Base-by-base conservation (phyloP, 2,797 vertebrate genomes). In the Mionectes olivaceus region DNA sequence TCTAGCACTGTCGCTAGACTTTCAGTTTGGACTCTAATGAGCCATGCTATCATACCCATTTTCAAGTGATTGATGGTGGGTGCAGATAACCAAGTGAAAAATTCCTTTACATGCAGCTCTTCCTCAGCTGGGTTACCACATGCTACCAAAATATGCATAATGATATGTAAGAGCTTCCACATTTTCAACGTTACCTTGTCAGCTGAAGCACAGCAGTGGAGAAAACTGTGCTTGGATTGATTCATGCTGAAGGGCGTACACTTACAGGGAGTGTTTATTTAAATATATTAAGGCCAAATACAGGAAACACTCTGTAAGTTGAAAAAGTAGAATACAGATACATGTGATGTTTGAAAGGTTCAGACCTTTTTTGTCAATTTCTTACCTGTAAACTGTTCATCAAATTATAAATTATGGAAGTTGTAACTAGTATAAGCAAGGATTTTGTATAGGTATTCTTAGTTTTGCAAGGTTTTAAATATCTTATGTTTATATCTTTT, bases 401-500 rank as follows among this genome's bases (percentile, higher is more conserved):
- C 67, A 93, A 67, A 87, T 96, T 94, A 63, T 5, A 63, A 50
- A 69, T 83, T 75, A 70, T 18, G 79, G 47, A 76, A 90, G 81
- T 91, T 91, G 67, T 77, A 68, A 70, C 68, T 59, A 49, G 18
- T 69, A 82, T 71, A 68, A 68, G 25, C 55, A 74, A 47, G 33
- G 13, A 19, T 75, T 21, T 67, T 90, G 5, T 80, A 27, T 43
- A 78, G 44, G 9, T 47, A 57, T 65, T n/a, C 24, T 32, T 71
- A 41, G 30, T 59, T 30, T 41, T 32, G 3, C 5, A 53, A 52
- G 10, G 18, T 71, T 59, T 90, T 35, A 59, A 47, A 21, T 35
- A 44, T 50, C 25, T 50, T 50, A 16, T 49, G 23, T 47, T 47
- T 47, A 47, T 47, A 50, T 27, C 25, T 27, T 50, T 50, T 50